Evolutionary conservation across 2,888 invertebrate species (phyloP).

Genomic region (Cryptus armator): DNA sequence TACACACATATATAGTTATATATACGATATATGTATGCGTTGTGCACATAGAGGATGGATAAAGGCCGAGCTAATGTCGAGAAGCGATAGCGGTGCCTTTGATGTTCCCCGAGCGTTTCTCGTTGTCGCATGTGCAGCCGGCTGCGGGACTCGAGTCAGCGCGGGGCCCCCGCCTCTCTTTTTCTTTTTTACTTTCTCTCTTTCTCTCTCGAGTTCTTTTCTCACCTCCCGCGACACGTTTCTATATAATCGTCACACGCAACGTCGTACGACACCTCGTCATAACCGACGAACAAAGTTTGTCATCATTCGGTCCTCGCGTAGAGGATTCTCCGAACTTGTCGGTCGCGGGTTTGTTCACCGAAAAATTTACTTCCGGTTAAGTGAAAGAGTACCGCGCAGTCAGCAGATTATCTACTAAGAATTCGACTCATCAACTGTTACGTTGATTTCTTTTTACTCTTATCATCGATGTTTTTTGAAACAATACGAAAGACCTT

Average conservation of each 20-base stretch:
- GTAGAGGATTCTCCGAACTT: conserved; percentile 55
- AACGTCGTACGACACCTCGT: conserved; percentile 60
- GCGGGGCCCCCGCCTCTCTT: conserved; percentile 1
- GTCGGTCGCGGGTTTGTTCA: conserved; percentile 55
- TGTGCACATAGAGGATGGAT: conserved; percentile 71
- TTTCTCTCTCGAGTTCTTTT: conserved; percentile 48
- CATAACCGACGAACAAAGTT: conserved; percentile 51
- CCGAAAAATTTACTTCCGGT: conserved; percentile 65
- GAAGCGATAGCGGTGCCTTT: conserved; percentile 83
- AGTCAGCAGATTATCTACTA: conserved; percentile 39
- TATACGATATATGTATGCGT: conserved; percentile 46
- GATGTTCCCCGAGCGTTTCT: conserved; percentile 74
- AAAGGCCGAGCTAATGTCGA: conserved; percentile 75
- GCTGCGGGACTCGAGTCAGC: conserved; percentile 34
- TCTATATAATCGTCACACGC: conserved; percentile 36
- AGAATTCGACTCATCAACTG: conserved; percentile 33
- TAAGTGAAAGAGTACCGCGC: background rate
- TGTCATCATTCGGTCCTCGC: conserved; percentile 38
- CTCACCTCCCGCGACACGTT: conserved; percentile 44
- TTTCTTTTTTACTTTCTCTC: background rate
- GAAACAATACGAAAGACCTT: background rate
- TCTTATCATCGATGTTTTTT: background rate
- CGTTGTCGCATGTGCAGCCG: conserved; percentile 69
- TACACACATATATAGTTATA: conserved; percentile 14
- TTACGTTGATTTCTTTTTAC: background rate